Percentiles rank a stretch among this genome's conserved stretches.
phyloP scores from a whole-genome alignment of 2,113 vertebrate genomes.

The Mastomys natalensis region DNA sequence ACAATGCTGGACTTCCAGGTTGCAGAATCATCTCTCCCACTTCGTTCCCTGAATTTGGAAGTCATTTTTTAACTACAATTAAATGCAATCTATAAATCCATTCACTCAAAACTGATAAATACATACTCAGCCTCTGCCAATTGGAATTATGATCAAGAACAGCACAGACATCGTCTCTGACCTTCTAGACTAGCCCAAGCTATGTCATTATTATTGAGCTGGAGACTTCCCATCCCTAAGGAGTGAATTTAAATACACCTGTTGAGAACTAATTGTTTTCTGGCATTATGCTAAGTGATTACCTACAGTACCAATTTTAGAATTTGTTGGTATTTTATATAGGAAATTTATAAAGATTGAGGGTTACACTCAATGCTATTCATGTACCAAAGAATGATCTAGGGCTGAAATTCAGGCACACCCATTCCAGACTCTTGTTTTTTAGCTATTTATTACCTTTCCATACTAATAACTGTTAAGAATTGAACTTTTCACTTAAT shows the following conservation, averaged over 20 bases:
- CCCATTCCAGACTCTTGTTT: neutral
- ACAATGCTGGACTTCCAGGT: neutral
- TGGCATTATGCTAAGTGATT: neutral
- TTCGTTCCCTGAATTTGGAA: neutral
- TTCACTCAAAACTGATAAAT: neutral
- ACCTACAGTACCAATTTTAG: neutral
- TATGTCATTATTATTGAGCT: too few relatives aligned
- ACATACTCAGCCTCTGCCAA: neutral
- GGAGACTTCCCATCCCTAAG: neutral
- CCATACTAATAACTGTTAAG: neutral
- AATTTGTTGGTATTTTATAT: neutral
- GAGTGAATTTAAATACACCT: neutral
- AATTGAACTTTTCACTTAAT: neutral
- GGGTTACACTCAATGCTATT: neutral
- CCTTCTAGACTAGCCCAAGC: neutral
- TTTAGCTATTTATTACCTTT: neutral
- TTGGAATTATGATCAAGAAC: neutral
- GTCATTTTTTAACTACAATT: neutral
- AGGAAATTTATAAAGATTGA: neutral
- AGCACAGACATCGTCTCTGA: neutral
- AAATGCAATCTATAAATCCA: neutral
- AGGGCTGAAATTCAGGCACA: neutral
- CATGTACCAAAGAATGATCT: neutral
- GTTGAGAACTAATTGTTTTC: neutral
- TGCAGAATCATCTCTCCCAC: neutral